Conservation (phyloP, 2,888 invertebrate species). For the Himalopsyche tibetana region DNA sequence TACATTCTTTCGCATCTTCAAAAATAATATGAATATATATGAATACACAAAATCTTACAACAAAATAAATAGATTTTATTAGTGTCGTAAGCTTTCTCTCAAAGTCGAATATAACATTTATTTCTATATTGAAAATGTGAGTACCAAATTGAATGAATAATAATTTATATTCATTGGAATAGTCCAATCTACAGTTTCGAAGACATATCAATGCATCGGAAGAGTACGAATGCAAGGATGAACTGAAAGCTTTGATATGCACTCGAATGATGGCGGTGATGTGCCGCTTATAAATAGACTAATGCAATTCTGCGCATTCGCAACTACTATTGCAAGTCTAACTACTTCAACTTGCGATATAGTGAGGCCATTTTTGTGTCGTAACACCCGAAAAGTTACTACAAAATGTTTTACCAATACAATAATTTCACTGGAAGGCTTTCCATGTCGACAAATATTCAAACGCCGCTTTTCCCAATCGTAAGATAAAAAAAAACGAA, state of each 20-base stretch:
- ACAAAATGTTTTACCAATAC: conserved; percentile 75
- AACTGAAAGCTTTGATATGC: conserved; percentile 3
- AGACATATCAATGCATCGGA: neutral
- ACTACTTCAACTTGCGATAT: neutral
- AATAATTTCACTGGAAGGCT: conserved; percentile 74
- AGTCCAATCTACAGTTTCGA: no score
- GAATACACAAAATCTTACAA: no score
- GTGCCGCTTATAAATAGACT: neutral
- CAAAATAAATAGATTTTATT: no score
- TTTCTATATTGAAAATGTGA: no score
- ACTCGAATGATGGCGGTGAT: conserved; percentile 31
- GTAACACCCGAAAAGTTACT: conserved; percentile 58
- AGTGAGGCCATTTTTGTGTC: conserved; percentile 56
- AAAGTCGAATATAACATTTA: no score
- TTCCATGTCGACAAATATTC: conserved; percentile 72
- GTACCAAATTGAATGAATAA: no score
- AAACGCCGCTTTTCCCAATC: conserved; percentile 71
- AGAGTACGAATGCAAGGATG: neutral
- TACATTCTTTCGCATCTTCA: no score
- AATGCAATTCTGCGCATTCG: conserved; percentile 14
- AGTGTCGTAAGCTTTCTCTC: no score
- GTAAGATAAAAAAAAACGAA: conserved; percentile 50
- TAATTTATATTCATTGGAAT: no score
- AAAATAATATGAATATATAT: no score
- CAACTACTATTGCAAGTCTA: conserved; percentile 20